Base-by-base conservation (phyloP, 2,888 invertebrate species). In the Taphrorychus bicolor region DNA sequence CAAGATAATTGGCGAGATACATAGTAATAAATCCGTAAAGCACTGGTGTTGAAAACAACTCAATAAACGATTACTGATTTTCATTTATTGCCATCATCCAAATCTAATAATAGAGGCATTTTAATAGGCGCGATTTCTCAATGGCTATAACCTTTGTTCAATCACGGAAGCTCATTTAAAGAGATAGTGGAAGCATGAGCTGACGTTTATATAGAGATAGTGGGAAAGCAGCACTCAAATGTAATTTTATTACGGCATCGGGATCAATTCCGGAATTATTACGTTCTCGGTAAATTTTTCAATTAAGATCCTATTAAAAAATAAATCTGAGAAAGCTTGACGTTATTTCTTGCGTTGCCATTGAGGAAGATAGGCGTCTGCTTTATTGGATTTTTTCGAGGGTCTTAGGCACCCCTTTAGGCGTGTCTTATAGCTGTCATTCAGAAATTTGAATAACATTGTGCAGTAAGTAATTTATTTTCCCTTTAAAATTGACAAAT, bases 311-410 rank as follows among this genome's bases (percentile, higher is more conserved):
- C 32, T 32, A 32, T 32, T 32, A 3, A 32, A n/a, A n/a, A 32
- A 32, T 32, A 32, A 32, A 32, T 32, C 32, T 32, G 32, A 32
- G 9, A 32, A 32, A 32, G 32, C 32, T 32, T 62, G 48, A 62
- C 53, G 32, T 62, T 62, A 54, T 62, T 56, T 62, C 56, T 40
- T 40, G 42, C 49, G 57, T 58, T 64, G 56, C 56, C 24, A 48
- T 49, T 52, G 22, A 58, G 41, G 24, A 7, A 49, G 63, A 58
- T 52, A 52, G 24, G 24, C 57, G 63, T 49, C 16, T 21, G 24
- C 52, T 52, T 57, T 64, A 58, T 57, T 64, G 57, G 58, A 58
- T 57, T 64, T 64, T 64, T 57, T 64, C 58, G 24, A 42, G 41
- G 18, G 32, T 51, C 17, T 58, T 17, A 42, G 52, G 17, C 53